Evolutionary conservation across 2,888 invertebrate genomes (phyloP).

Genomic region (Nemotelus pantherinus): DNA sequence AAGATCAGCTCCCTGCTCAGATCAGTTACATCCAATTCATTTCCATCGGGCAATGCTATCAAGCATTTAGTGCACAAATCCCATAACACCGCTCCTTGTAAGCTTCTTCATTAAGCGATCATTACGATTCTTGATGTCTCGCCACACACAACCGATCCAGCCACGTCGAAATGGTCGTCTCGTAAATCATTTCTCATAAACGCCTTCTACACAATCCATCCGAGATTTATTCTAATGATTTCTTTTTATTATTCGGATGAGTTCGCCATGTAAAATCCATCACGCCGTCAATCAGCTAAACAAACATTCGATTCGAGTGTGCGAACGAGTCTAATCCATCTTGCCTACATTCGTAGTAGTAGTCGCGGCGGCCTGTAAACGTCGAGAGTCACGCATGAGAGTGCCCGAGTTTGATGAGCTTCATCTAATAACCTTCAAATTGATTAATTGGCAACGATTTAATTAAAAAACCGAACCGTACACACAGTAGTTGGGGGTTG

Average conservation of each 20-base stretch:
- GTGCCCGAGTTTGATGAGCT: slow-evolving; percentile 32
- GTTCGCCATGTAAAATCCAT: slow-evolving; percentile 31
- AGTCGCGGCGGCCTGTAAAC: neutral
- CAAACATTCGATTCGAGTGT: slow-evolving; percentile 38
- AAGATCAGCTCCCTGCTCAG: neutral
- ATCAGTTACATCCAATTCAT: slow-evolving; percentile 9
- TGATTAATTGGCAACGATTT: slow-evolving; percentile 44
- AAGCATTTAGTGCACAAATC: slow-evolving; percentile 3
- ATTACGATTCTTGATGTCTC: slow-evolving; percentile 35
- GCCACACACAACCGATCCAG: slow-evolving; percentile 15
- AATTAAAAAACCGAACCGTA: slow-evolving; percentile 37
- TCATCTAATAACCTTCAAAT: slow-evolving; percentile 43
- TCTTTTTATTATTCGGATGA: slow-evolving; percentile 3
- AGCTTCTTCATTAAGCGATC: slow-evolving; percentile 38
- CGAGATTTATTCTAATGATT: neutral
- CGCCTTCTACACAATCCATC: slow-evolving; percentile 18
- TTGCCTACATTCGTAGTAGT: neutral
- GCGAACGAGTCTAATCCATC: slow-evolving; percentile 41
- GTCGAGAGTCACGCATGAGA: neutral
- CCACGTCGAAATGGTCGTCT: slow-evolving; percentile 26
- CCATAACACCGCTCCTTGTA: slow-evolving; percentile 5
- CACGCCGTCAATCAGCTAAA: slow-evolving; percentile 41
- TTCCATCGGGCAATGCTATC: neutral
- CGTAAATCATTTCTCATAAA: slow-evolving; percentile 31
- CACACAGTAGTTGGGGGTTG: slow-evolving; percentile 37